A percentile compares a stretch with the other conserved stretches of the same genome.
Evolutionary conservation across 2,797 vertebrate genomes (phyloP).

Genomic region (Sebastolobus alascanus): DNA sequence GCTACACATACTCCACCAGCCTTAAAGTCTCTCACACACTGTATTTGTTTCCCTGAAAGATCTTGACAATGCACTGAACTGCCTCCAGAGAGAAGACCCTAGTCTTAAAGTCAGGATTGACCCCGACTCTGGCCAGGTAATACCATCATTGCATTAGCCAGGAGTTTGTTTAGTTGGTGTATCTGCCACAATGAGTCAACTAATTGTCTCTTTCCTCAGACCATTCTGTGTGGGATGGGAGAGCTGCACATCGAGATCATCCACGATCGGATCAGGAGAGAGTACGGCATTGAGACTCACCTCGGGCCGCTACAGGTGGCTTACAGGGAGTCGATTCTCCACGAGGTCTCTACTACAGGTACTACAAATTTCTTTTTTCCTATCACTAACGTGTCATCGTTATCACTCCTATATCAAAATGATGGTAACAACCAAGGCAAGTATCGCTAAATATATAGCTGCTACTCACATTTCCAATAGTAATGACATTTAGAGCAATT

Average conservation of each 20-base stretch:
- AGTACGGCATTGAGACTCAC: conserved; percentile 93
- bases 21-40: neutral
- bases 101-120: conserved; percentile 95
- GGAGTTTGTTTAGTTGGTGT: neutral
- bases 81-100: conserved; percentile 97
- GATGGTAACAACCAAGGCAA: too few species aligned
- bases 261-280: conserved; percentile 95
- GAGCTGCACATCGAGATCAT: conserved; percentile 98
- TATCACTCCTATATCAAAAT: too few species aligned
- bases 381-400: too few species aligned
- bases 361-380: too few species aligned
- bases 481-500: too few species aligned
- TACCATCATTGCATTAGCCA: conserved; percentile 3
- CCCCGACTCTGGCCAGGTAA: conserved; percentile 95
- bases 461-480: too few species aligned
- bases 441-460: too few species aligned
- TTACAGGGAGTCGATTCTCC: conserved; percentile 94
- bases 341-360: conserved; percentile 87
- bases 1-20: neutral
- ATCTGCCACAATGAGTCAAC: neutral
- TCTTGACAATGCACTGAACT: conserved; percentile 92
- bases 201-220: conserved; percentile 78
- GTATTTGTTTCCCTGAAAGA: conserved; percentile 77
- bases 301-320: conserved; percentile 96
- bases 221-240: conserved; percentile 96